A percentile compares a stretch with the other conserved stretches of the same genome.
Conservation (phyloP, 1,140 invertebrate genomes). For the Euschistus heros region DNA sequence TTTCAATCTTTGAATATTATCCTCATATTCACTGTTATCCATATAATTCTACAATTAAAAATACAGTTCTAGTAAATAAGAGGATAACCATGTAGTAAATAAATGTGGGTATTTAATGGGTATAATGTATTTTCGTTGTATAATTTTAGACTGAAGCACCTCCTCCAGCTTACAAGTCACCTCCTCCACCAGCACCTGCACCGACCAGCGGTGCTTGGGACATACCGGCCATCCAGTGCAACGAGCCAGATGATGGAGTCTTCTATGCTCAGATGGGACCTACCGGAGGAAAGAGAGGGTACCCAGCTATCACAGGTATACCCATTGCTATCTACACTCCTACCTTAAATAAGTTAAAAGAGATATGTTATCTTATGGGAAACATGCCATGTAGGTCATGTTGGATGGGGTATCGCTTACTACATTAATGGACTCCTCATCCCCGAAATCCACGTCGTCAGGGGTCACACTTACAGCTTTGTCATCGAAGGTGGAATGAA, state of each 20-base stretch:
- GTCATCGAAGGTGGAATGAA: constrained; percentile 79
- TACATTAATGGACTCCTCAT: constrained; percentile 91
- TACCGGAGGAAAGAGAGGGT: constrained; percentile 75
- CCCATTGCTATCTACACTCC: neutral
- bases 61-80: no score
- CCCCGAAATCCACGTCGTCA: constrained; percentile 82
- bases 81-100: no score
- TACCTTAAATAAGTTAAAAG: neutral
- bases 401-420: constrained; percentile 89
- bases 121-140: no score
- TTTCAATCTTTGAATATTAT: no score
- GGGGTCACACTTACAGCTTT: constrained; percentile 83
- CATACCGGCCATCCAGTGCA: constrained; percentile 75
- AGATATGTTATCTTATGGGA: neutral
- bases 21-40: no score
- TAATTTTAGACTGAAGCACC: constrained; percentile 9
- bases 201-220: constrained; percentile 54
- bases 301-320: constrained; percentile 71
- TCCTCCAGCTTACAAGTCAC: constrained; percentile 31
- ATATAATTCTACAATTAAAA: no score
- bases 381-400: constrained; percentile 51
- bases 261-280: constrained; percentile 87
- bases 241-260: constrained; percentile 80
- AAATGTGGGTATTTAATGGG: no score
- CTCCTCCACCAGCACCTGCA: constrained; percentile 50